Conservation (phyloP, 2,888 invertebrate genomes). For the Leucozona laternaria region DNA sequence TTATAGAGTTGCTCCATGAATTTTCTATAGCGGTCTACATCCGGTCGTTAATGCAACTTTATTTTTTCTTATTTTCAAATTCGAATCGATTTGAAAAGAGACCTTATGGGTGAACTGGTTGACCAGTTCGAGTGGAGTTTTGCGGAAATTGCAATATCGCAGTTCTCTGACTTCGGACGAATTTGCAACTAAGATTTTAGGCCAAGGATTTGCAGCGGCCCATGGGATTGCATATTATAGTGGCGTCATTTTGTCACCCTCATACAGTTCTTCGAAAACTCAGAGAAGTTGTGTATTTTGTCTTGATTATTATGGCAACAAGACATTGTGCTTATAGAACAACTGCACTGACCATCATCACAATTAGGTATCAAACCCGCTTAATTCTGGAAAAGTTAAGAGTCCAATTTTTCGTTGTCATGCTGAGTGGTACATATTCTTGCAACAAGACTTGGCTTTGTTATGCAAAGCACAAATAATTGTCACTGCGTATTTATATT, state of each 20-base stretch:
- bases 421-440: constrained; percentile 66
- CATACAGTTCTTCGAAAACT: constrained; percentile 47
- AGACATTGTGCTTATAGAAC: neutral
- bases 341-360: constrained; percentile 29
- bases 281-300: constrained; percentile 33
- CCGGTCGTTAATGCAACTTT: constrained; percentile 71
- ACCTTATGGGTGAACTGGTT: constrained; percentile 64
- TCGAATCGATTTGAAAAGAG: constrained; percentile 21
- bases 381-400: constrained; percentile 50
- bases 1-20: constrained; percentile 68
- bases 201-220: constrained; percentile 38
- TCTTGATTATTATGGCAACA: constrained; percentile 31
- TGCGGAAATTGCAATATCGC: constrained; percentile 58
- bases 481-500: constrained; percentile 9
- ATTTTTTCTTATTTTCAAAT: constrained; percentile 30
- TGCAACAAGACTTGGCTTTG: constrained; percentile 50
- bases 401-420: constrained; percentile 32
- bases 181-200: constrained; percentile 51
- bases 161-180: constrained; percentile 25
- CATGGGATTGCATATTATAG: constrained; percentile 2
- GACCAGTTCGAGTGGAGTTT: constrained; percentile 23
- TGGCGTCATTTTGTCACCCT: constrained; percentile 70
- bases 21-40: constrained; percentile 72
- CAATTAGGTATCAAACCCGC: constrained; percentile 71
- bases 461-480: constrained; percentile 64